Evolutionary conservation across 53 echinoderm and acorn worm species (phyloP), one percentile per base, ranked within the genome.

Genomic region (Actinopyga echinites): DNA sequence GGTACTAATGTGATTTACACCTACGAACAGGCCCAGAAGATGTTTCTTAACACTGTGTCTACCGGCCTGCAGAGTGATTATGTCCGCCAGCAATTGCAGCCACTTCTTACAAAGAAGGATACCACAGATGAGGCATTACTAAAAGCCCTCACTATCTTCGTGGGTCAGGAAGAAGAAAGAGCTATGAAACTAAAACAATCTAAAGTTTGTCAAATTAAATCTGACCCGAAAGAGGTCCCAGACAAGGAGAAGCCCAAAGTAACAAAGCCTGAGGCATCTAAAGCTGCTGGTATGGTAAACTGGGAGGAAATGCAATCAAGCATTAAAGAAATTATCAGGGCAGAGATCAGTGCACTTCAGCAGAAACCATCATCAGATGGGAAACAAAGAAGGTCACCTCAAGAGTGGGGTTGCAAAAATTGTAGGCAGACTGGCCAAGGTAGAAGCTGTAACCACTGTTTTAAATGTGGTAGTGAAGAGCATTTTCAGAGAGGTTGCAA

Each of bases 1-100:
- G 73, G 73, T 23, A 25, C 73, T 22, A 40, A 40, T 25, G 73
- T 71, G 20, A 35, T 43, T 22, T 71, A 71, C 5, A 54, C 82
- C 21, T 36, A 42, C 0, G 42, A 65, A 11, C 85, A 80, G 40
- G 87, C 83, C 6, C 75, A 79, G 32, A 56, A 62, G 20, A 87
- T 88, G 79, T 93, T 93, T 40, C 85, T 87, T 3, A 85, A 90
- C 36, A 60, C 90, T 17, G 66, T 87, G 3, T 31, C 57, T 29
- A 93, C 90, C 8, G 93, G 88, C 11, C 53, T 93, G 19, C 60
- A n/a, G 25, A 86, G 45, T 23, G 85, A 88, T 21, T 38, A 57
- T 19, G 79, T 93, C 22, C 65, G 80, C 12, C 83, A 75, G 5
- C 87, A 91, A 56, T 58, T 91, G 74, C 84, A 69, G 1, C 87